Base-by-base conservation (phyloP, 2,888 invertebrate genomes). In the Dicranocentrus wangi region DNA sequence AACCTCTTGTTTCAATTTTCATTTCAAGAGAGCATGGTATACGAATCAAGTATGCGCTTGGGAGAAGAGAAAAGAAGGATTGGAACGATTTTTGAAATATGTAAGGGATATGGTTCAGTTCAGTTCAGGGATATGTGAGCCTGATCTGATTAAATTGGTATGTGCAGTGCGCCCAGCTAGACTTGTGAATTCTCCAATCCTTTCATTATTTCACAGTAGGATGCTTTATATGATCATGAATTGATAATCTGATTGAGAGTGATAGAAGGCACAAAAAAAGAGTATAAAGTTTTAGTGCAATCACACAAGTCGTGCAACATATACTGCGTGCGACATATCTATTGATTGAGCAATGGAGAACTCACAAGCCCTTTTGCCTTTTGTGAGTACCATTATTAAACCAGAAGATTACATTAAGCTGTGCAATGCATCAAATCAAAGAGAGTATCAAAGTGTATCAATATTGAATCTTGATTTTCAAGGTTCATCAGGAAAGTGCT, bases 401-500 rank as follows among this genome's bases (percentile, higher is more conserved):
- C 39, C 65, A 68, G 53, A 28, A 66, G 76, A 68, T 68, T 76
- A 42, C 68, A 68, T 63, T 70, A 55, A 69, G 77, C 69, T 63
- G 47, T 47, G 23, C 28, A 39, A 53, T 61, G 69, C 58, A 63
- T 27, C 77, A 61, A 78, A 78, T 71, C 60, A 78, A 78, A 55
- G 32, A 55, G 65, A 69, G 76, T n/a, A 69, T 60, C 47, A 77
- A 51, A 58, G 27, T 53, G 43, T 66, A 70, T 77, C 70, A 63
- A 70, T 61, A 77, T 70, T 77, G 27, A 70, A 77, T 77, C 77
- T 77, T 77, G 61, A 61, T 70, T 77, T 70, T 77, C 77, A 77
- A 70, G 77, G 77, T 77, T 77, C 63, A 77, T 70, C 77, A 70
- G 77, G 70, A 68, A 76, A 76, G 61, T 69, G 68, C 25, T 32